Evolutionary conservation across 2,113 vertebrate genomes (phyloP).

Genomic region (Scartelaos histophorus): DNA sequence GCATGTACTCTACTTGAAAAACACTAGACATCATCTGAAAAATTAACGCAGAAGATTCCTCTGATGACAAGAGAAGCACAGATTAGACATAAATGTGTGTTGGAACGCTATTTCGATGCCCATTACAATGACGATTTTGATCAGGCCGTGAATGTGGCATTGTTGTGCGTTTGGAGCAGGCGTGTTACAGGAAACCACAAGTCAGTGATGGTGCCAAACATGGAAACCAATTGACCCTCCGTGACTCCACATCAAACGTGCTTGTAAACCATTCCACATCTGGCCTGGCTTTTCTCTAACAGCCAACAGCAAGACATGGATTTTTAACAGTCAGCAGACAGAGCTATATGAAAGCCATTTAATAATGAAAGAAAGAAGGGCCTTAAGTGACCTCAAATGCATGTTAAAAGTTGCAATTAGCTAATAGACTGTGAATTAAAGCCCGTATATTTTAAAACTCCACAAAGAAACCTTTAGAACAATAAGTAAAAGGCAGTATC

Average conservation of each 20-base stretch:
- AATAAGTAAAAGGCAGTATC: not conserved
- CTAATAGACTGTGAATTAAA: not conserved
- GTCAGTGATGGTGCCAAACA: conserved; percentile 53
- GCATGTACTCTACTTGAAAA: conserved; percentile 38
- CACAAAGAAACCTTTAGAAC: too few species aligned
- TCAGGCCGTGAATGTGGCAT: conserved; percentile 28
- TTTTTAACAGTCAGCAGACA: conserved; percentile 31
- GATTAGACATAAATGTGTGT: conserved; percentile 13
- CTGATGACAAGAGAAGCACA: conserved; percentile 39
- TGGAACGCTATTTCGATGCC: not conserved
- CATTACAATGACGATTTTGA: conserved; percentile 31
- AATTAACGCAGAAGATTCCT: conserved; percentile 39
- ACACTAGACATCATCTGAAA: conserved; percentile 40
- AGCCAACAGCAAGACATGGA: conserved; percentile 34
- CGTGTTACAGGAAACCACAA: conserved; percentile 38
- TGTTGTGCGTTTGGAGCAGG: conserved; percentile 33
- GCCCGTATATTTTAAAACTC: too few species aligned
- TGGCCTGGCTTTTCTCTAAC: conserved; percentile 30
- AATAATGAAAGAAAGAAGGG: not conserved
- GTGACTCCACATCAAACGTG: conserved; percentile 58
- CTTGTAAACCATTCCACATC: conserved; percentile 50
- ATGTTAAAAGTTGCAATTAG: not conserved
- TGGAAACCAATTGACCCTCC: conserved; percentile 51
- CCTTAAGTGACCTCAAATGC: not conserved
- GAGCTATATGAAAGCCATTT: not conserved